These are phyloP conservation scores for Hoplostethus mediterraneus DNA, from an alignment of 2,797 vertebrate species.

Conservation along the genomic window DNA sequence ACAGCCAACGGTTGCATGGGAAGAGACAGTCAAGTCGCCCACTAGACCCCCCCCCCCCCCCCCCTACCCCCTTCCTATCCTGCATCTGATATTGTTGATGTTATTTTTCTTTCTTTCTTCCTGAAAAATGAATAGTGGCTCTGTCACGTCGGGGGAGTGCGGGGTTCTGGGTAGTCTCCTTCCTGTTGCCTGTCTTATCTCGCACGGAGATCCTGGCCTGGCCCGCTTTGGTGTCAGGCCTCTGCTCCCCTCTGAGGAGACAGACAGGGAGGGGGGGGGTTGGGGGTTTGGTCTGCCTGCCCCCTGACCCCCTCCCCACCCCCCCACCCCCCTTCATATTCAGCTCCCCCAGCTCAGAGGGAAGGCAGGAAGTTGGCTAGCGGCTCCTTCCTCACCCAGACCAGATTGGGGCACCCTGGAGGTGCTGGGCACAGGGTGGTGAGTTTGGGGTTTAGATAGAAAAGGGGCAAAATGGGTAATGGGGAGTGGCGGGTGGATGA, in stretches of 20 bases:
- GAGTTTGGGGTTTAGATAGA: constrained; percentile 21
- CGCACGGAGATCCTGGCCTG: constrained; percentile 71
- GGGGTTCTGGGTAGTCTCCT: constrained; percentile 82
- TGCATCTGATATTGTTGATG: constrained; percentile 82
- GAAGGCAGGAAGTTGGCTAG: constrained; percentile 52
- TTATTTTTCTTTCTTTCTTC: constrained; percentile 81
- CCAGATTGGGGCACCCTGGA: constrained; percentile 11
- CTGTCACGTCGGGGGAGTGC: constrained; percentile 71
- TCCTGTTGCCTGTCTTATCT: constrained; percentile 85
- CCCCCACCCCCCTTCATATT: constrained; percentile 39
- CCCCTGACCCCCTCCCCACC: not conserved
- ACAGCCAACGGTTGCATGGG: constrained; percentile 20
- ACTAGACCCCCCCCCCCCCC: constrained; percentile 2
- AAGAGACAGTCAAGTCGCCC: constrained; percentile 62
- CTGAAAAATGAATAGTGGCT: constrained; percentile 81
- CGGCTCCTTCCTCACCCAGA: constrained; percentile 40
- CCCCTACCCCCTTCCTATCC: constrained; percentile 32
- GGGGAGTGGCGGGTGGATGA: constrained; percentile 9
- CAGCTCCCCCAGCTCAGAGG: constrained; percentile 34
- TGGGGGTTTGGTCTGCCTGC: constrained; percentile 6
- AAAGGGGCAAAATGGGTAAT: constrained; percentile 21
- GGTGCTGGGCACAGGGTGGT: constrained; percentile 1
- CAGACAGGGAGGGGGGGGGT: constrained; percentile 11
- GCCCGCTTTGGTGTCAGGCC: constrained; percentile 68
- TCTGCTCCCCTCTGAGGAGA: constrained; percentile 36